These are phyloP conservation scores for Acanthurus tractus DNA, from an alignment of 2,797 vertebrate species.

Conservation along the genomic window DNA sequence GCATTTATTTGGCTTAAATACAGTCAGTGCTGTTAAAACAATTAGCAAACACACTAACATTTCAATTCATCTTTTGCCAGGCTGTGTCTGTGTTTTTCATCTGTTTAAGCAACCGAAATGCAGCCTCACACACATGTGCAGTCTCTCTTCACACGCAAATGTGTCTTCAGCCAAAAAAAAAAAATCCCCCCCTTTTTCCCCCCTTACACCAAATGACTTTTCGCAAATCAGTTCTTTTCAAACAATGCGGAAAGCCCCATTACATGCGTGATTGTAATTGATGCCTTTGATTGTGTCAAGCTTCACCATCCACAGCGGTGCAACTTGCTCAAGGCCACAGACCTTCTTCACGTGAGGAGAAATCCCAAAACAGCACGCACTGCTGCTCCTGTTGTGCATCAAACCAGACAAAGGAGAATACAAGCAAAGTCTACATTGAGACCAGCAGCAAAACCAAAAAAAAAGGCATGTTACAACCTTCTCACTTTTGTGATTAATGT, in stretches of 20 bases:
- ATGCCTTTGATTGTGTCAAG: constrained; percentile 61
- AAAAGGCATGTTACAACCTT: constrained; percentile 6
- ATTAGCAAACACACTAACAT: constrained; percentile 35
- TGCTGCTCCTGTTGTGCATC: constrained; percentile 58
- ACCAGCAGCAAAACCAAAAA: neutral
- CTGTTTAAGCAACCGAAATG: constrained; percentile 37
- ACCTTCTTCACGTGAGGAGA: constrained; percentile 26
- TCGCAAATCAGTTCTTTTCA: constrained; percentile 44
- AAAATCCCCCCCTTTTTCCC: neutral
- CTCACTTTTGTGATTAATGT: neutral
- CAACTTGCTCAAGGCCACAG: constrained; percentile 22
- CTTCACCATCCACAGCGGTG: constrained; percentile 27
- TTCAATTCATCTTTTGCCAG: constrained; percentile 51
- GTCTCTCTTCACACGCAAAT: constrained; percentile 26
- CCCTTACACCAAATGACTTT: neutral
- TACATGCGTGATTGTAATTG: constrained; percentile 64
- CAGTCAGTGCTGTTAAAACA: constrained; percentile 40
- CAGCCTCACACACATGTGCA: constrained; percentile 41
- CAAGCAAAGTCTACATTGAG: constrained; percentile 41
- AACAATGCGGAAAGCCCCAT: constrained; percentile 44
- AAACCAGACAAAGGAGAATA: constrained; percentile 44
- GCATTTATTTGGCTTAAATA: constrained; percentile 62
- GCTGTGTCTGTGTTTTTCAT: constrained; percentile 46
- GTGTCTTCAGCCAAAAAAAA: constrained; percentile 46
- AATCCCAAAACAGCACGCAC: constrained; percentile 53